Conservation (phyloP, 2,113 vertebrate species). For the Copsychus sechellarum region DNA sequence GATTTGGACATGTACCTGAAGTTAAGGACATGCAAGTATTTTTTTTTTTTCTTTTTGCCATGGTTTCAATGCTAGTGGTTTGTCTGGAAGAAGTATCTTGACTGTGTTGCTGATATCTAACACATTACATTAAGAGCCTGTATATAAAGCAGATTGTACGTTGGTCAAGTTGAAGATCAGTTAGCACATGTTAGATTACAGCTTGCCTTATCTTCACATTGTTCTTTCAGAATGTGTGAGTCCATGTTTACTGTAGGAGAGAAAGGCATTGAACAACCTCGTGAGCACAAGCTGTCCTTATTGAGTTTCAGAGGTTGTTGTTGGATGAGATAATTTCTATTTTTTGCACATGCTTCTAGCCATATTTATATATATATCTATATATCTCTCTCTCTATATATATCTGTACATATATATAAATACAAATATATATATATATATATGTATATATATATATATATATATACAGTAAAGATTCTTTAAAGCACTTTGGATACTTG, state of each 20-base stretch:
- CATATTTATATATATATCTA: not conserved
- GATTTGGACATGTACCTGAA: not conserved
- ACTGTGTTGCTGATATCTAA: not conserved
- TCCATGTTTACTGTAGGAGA: not conserved
- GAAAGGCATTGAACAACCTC: not conserved
- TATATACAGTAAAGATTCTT: not conserved
- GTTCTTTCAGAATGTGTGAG: not conserved
- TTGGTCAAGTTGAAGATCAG: slow-evolving; percentile 9
- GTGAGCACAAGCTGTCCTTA: not conserved
- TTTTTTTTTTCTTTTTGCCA: not conserved
- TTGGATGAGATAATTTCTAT: not conserved
- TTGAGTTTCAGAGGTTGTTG: not conserved
- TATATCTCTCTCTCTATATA: not conserved
- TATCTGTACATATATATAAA: not conserved
- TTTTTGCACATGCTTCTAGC: not conserved
- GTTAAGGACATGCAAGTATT: not conserved
- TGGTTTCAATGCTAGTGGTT: not conserved
- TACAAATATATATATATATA: not conserved
- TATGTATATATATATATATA: not conserved
- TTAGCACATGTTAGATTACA: not conserved
- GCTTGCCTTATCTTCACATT: not conserved
- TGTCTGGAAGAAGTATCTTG: not conserved
- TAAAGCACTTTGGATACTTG: not conserved
- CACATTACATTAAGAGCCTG: not conserved
- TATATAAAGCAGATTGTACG: not conserved